Percentiles rank a stretch among this genome's conserved stretches.
Conservation (phyloP, 2,888 invertebrate species). For the Netelia melanura region DNA sequence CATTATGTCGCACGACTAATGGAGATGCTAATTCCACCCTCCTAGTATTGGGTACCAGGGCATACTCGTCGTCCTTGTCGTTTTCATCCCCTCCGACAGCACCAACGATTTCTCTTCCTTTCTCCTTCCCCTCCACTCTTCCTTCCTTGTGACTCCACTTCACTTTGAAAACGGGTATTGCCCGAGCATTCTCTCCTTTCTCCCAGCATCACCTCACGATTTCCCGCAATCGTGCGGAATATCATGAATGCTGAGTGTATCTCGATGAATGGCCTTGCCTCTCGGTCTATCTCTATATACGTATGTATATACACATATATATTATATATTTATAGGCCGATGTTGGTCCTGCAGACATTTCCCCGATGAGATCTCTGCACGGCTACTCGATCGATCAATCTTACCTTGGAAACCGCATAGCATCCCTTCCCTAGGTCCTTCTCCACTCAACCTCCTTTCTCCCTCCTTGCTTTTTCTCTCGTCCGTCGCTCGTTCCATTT, state of each 20-base stretch:
- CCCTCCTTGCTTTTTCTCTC: neutral
- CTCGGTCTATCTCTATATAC: conserved; percentile 29
- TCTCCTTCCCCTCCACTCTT: conserved; percentile 65
- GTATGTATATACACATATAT: conserved; percentile 18
- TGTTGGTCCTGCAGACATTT: conserved; percentile 24
- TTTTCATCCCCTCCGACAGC: conserved; percentile 54
- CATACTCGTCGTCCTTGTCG: conserved; percentile 71
- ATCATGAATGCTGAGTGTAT: conserved; percentile 81
- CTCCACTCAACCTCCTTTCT: conserved; percentile 25
- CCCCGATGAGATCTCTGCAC: conserved; percentile 48
- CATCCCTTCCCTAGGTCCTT: neutral
- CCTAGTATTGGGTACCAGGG: conserved; percentile 53
- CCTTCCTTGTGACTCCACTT: conserved; percentile 76
- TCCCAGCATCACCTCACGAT: conserved; percentile 58
- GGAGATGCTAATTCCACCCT: conserved; percentile 82
- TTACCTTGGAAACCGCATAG: conserved; percentile 39
- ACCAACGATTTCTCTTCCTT: conserved; percentile 49
- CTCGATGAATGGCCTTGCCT: conserved; percentile 75
- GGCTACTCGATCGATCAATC: conserved; percentile 58
- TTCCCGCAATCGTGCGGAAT: conserved; percentile 80
- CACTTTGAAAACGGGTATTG: conserved; percentile 46
- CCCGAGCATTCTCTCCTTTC: conserved; percentile 52
- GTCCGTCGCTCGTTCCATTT: neutral
- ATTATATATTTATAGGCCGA: neutral
- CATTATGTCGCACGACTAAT: conserved; percentile 81